Evolutionary conservation across 2,797 vertebrate genomes (phyloP), one percentile per base, ranked within the genome.

Genomic region (Sorex maritimensis): DNA sequence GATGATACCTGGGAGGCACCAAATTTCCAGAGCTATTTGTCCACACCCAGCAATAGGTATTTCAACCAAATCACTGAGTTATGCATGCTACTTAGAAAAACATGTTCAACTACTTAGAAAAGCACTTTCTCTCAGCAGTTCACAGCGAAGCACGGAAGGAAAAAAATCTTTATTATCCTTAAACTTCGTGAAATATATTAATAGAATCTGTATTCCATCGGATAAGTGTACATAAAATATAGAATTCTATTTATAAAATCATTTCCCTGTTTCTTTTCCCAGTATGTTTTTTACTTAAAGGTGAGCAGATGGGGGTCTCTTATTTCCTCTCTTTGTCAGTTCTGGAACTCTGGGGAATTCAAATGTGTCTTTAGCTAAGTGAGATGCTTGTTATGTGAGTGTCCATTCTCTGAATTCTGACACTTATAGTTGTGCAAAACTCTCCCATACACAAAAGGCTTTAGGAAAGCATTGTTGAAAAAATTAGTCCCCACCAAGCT

Each of bases 191-290:
- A 71, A 71, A 80, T 75, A 28, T 71, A 55, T 81, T 88, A 92
- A 41, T 61, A 67, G 77, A 5, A 49, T 26, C 30, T 58, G 5
- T n/a, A n/a, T 71, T 34, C 67, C 63, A 91, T 91, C 86, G 63
- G 77, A 5, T 24, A 34, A 84, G 67, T 81, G 68, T 44, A 85
- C 38, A 44, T 74, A 73, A 67, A 75, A 88, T 83, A 55, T 75
- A 79, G 6, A 81, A 81, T n/a, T 90, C 44, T 88, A 58, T 79
- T 91, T 93, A 85, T 61, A 95, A 88, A 92, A 78, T 52, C 26
- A n/a, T 81, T 90, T 14, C n/a, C 49, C 24, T 69, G 12, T 28
- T 91, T 75, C 30, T 83, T 73, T 71, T 5, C 68, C 26, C 72
- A 80, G 83, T 38, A 77, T 73, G 19, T 73, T 93, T 73, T 93